Evolutionary conservation across 2,113 vertebrate genomes (phyloP), one percentile per base, ranked within the genome.

Genomic region (Cynopterus brachyotis): DNA sequence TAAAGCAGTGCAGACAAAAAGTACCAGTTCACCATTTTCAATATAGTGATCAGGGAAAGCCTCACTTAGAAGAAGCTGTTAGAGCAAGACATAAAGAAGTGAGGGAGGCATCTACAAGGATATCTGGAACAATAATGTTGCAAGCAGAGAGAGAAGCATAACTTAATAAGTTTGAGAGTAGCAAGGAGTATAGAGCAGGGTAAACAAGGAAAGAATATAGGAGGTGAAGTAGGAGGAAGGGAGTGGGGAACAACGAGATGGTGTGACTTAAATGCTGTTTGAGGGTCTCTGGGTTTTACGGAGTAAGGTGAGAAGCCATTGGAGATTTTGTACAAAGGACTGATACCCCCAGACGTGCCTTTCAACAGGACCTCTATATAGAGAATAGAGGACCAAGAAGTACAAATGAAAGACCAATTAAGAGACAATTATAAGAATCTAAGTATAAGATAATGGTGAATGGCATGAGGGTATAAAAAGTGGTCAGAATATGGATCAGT

Each of bases 191-290:
- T 2, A 9, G 24, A 45, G 28, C 35, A 81, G 6, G 8, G 35
- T 15, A 4, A 81, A 13, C 66, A 42, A 81, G 12, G 37, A 7
- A 50, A 59, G 64, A 67, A 28, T 7, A 32, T 1, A n/a, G 6
- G 1, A 17, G 35, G 37, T 26, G 11, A 45, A n/a, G 9, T 2
- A 17, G 50, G 10, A 83, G 6, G 35, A 91, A 66, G 19, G 7
- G n/a, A 0, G 12, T 6, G 9, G 35, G 62, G 16, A 30, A 3
- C 19, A 5, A 15, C 5, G 32, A 50, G n/a, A 64, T 7, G 3
- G 9, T 11, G 3, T 20, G 37, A 19, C 15, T 47, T 60, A 57
- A 32, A 11, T 32, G 35, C 37, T 62, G 0, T 37, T 8, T 2
- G 15, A 45, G 17, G n/a, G 19, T 22, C 4, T 10, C 69, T 37